Base-by-base conservation (phyloP, 2,113 vertebrate species). In the Coregonus clupeaformis region DNA sequence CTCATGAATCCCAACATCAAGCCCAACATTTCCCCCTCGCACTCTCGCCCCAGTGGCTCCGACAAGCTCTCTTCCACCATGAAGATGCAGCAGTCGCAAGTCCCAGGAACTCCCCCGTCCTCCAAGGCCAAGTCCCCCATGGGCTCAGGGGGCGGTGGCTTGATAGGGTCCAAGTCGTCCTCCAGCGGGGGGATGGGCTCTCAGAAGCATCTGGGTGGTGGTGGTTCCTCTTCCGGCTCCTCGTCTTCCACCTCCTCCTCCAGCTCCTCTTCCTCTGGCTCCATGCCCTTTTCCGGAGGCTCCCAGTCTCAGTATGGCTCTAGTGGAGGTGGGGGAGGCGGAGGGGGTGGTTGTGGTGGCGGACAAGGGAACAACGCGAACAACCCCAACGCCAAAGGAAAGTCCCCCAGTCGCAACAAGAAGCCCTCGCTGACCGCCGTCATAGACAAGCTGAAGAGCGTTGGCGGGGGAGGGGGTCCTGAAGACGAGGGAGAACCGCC, bases 101-200 rank as follows among this genome's bases (percentile, higher is more conserved):
- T 99, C 76, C 97, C 97, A 4, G 97, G 96, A 49, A 98, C 97
- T 1, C 97, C 97, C 6, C 96, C 97, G 0, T 97, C 97, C 0
- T 98, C 96, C 25, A 99, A 98, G 88, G 97, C 97, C 0, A 99
- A 99, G 91, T 98, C 98, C 0, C 98, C 97, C 16, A 98, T 99
- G 90, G 96, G 96, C 83, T 96, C 96, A 25, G 94, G 96, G 77
- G 90, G 95, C 55, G 93, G 95, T 60, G 93, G 96, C 32, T 94
- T 96, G 3, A 94, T 95, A 69, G 89, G 95, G 27, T 95, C 95
- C 3, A 94, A 95, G 81, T 96, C 96, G 73, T 97, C 97, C 60
- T 97, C 96, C 0, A 92, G 96, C 84, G 94, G 96, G 92, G 94
- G 95, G 85, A 88, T 97, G 93, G 16, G 94, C 91, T 92, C 96